Conservation (phyloP, 2,888 invertebrate species). For the Caprella mutica region DNA sequence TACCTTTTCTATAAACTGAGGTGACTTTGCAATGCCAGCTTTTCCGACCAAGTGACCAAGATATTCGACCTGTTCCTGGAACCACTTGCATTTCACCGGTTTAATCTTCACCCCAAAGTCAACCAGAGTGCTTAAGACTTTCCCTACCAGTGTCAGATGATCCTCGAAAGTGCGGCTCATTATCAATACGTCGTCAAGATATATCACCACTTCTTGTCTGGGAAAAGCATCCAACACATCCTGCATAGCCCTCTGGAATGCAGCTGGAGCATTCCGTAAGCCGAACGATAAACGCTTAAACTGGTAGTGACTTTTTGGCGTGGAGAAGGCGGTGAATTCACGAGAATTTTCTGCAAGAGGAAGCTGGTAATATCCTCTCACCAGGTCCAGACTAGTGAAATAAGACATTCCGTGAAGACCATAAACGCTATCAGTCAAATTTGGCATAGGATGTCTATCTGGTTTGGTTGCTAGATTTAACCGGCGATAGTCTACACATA, state of each 20-base stretch:
- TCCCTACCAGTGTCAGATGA: background rate
- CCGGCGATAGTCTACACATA: conserved; percentile 3
- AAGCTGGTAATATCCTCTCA: background rate
- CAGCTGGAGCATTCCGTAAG: background rate
- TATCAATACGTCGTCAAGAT: background rate
- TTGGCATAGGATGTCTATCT: background rate
- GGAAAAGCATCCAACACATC: background rate
- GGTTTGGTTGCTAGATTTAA: background rate
- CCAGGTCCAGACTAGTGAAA: conserved; percentile 4
- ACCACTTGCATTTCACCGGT: background rate
- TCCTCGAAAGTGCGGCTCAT: background rate
- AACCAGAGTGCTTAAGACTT: background rate
- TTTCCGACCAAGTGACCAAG: background rate
- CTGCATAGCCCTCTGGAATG: conserved; percentile 1
- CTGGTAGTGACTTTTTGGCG: background rate
- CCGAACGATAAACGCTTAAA: background rate
- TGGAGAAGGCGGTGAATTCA: background rate
- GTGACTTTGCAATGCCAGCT: background rate
- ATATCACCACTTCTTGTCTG: background rate
- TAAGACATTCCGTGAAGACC: conserved; percentile 3
- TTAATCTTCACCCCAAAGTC: background rate
- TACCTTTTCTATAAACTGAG: background rate
- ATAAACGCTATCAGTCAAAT: conserved; percentile 1
- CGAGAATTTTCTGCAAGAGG: background rate
- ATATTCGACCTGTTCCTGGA: background rate